Percentiles rank a stretch among this genome's conserved stretches.
Evolutionary conservation across 2,888 invertebrate genomes (phyloP).

Genomic region (Drosophila fulvimacula): DNA sequence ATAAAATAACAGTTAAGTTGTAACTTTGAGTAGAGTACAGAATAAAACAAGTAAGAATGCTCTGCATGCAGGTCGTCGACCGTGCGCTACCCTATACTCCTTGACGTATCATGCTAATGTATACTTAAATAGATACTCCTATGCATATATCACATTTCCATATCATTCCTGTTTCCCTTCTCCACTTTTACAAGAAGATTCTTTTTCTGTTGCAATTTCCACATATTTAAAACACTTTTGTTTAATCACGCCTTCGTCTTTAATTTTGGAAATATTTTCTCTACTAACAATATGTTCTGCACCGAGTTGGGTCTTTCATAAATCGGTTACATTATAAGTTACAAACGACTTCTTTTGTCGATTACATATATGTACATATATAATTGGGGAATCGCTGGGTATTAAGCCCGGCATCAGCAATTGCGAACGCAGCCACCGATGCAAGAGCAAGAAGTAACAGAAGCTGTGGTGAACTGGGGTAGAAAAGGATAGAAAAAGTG

Average conservation of each 20-base stretch:
- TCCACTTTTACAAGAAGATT: neutral
- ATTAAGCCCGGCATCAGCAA: conserved; percentile 34
- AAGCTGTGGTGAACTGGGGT: conserved; percentile 6
- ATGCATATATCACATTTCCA: neutral
- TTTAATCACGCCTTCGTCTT: neutral
- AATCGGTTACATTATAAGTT: neutral
- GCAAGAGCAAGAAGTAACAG: conserved; percentile 20
- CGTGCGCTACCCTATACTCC: neutral
- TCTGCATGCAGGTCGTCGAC: neutral
- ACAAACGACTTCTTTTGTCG: neutral
- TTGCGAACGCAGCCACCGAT: conserved; percentile 25
- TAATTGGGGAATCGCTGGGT: neutral
- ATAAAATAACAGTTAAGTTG: conserved; percentile 81
- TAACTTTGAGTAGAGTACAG: conserved; percentile 77
- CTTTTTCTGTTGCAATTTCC: neutral
- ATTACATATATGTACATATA: neutral
- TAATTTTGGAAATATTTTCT: neutral
- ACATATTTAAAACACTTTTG: neutral
- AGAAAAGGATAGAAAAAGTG: conserved; percentile 34
- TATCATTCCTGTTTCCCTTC: neutral
- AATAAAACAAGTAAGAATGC: conserved; percentile 49
- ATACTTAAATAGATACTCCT: no score
- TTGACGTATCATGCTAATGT: no score
- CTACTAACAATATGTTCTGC: neutral
- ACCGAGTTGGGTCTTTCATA: no score